phyloP scores from a whole-genome alignment of 2,113 vertebrate genomes.

The Falco punctatus region DNA sequence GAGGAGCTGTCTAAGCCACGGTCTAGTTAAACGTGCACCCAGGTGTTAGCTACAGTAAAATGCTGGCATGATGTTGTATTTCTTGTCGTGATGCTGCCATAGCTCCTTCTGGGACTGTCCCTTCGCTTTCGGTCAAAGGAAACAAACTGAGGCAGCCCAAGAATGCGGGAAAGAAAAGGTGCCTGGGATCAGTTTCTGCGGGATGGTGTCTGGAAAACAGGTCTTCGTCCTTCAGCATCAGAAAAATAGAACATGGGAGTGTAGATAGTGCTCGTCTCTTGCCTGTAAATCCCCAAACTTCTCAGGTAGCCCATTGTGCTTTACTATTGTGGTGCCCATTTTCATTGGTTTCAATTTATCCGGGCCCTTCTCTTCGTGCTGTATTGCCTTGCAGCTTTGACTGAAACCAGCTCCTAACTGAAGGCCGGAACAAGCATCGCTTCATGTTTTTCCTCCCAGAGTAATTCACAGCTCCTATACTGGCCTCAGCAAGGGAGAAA shows the following conservation, averaged over 20 bases:
- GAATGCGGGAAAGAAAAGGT: neutral
- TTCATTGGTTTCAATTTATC: no score
- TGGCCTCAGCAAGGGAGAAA: neutral
- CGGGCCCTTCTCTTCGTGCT: neutral
- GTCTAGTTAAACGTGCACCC: neutral
- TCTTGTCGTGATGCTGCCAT: neutral
- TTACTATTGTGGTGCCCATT: accelerated
- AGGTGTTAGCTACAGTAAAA: neutral
- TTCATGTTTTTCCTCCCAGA: neutral
- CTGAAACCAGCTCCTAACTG: neutral
- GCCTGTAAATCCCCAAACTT: neutral
- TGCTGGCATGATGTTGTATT: neutral
- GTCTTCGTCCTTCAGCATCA: neutral
- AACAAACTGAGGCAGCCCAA: neutral
- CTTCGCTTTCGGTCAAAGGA: neutral
- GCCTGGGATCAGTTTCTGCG: neutral
- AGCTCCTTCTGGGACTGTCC: neutral
- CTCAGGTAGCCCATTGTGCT: neutral
- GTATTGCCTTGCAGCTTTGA: neutral
- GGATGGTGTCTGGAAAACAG: neutral
- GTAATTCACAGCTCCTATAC: neutral
- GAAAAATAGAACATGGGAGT: neutral
- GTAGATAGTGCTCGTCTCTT: neutral
- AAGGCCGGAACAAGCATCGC: neutral
- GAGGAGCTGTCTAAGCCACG: neutral